These are phyloP conservation scores for Montipora sp. DNA, from an alignment of 64 coral and sea anemone genomes.

Conservation along the genomic window DNA sequence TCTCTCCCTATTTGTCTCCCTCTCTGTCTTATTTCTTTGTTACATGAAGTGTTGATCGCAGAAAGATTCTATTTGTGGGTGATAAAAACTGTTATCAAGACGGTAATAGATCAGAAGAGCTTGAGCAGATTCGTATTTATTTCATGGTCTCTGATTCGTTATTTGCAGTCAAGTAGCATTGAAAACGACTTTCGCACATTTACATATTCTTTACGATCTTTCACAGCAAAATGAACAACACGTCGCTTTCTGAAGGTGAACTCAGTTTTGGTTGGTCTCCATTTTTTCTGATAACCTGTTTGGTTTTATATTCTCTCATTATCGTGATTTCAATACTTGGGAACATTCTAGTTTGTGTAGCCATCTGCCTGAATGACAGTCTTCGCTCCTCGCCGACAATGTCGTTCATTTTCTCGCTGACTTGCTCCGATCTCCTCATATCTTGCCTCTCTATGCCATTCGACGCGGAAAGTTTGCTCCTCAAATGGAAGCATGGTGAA, in stretches of 20 bases:
- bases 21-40: not conserved
- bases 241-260: not conserved
- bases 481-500: slow-evolving; percentile 65
- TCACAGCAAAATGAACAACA: slow-evolving; percentile 16
- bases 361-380: slow-evolving; percentile 67
- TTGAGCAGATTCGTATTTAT: not conserved
- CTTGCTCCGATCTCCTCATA: slow-evolving; percentile 82
- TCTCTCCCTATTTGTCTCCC: too few relatives aligned
- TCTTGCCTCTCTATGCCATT: slow-evolving; percentile 85
- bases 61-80: not conserved
- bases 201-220: not conserved
- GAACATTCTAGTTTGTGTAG: slow-evolving; percentile 72
- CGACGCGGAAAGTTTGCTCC: slow-evolving; percentile 66
- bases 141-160: not conserved
- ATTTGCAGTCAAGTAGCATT: not conserved
- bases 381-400: slow-evolving; percentile 76
- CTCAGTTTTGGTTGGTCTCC: not conserved
- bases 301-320: slow-evolving; percentile 43
- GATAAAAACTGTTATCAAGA: not conserved
- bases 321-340: slow-evolving; percentile 78
- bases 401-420: slow-evolving; percentile 85
- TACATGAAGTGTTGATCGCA: not conserved
- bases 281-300: not conserved
- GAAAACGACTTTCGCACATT: not conserved
- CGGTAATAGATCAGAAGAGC: not conserved